These are phyloP conservation scores for Epizoanthus scotinus DNA, from an alignment of 92 coral and sea anemone genomes.

Conservation along the genomic window DNA sequence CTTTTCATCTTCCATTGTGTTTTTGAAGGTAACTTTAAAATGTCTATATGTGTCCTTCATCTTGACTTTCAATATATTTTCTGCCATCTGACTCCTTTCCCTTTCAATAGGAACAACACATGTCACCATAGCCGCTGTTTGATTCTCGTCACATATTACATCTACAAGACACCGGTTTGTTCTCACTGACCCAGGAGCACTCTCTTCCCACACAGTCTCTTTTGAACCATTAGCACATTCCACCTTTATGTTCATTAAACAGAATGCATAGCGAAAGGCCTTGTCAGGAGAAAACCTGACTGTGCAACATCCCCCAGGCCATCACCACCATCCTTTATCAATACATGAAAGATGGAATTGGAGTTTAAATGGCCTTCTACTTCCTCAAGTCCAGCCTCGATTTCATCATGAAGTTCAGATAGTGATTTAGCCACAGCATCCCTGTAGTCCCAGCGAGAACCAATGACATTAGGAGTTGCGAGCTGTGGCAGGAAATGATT, in stretches of 20 bases:
- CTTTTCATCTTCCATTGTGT: conserved; percentile 48
- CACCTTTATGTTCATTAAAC: conserved; percentile 37
- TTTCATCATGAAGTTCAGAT: neutral
- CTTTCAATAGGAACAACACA: conserved; percentile 43
- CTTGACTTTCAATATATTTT: conserved; percentile 18
- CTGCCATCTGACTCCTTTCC: conserved; percentile 25
- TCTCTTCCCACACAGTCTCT: conserved; percentile 51
- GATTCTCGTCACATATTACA: conserved; percentile 42
- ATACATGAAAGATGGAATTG: conserved; percentile 12
- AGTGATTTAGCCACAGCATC: conserved; percentile 40
- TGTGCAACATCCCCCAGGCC: conserved; percentile 44
- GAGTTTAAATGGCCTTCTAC: too few relatives aligned
- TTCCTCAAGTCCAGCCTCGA: neutral
- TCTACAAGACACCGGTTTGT: conserved; percentile 38
- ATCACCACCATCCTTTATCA: conserved; percentile 50
- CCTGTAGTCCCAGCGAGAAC: conserved; percentile 27
- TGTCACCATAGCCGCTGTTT: conserved; percentile 40
- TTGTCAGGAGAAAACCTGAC: conserved; percentile 24
- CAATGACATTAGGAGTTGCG: conserved; percentile 33
- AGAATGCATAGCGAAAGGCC: conserved; percentile 39
- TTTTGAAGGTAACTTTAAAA: conserved; percentile 32
- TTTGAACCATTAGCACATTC: conserved; percentile 24
- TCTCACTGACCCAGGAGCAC: conserved; percentile 40
- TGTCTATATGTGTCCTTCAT: conserved; percentile 29
- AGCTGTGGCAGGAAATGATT: neutral